A percentile compares a stretch with the other conserved stretches of the same genome.
Evolutionary conservation across 1,140 invertebrate genomes (phyloP).

Genomic region (Cardiocondyla obscurior): DNA sequence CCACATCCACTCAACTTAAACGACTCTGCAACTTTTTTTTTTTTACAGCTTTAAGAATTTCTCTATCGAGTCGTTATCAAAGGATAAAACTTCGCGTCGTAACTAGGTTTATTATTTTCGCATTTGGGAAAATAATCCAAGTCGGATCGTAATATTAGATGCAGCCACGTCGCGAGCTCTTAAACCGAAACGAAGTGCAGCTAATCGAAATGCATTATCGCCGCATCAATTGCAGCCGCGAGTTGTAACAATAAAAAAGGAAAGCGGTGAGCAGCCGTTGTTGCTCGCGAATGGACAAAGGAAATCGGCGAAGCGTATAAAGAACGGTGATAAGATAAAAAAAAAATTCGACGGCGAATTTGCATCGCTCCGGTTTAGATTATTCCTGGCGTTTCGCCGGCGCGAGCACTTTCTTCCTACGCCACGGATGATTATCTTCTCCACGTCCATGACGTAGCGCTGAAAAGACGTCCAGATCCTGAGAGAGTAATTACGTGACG

Average conservation of each 20-base stretch:
- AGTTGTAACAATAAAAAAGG: slow-evolving; percentile 12
- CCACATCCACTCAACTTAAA: not conserved
- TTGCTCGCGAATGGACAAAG: not conserved
- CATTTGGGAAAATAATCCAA: not conserved
- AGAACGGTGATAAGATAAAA: too few relatives aligned
- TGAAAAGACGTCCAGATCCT: slow-evolving; percentile 8
- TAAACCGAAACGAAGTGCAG: not conserved
- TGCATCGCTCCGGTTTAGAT: slow-evolving; percentile 58
- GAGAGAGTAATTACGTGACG: slow-evolving; percentile 44
- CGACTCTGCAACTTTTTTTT: not conserved
- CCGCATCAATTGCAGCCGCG: not conserved
- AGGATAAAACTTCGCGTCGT: not conserved
- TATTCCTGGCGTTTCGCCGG: slow-evolving; percentile 1
- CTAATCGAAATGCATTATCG: not conserved
- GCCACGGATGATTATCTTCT: slow-evolving; percentile 47
- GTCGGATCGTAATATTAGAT: not conserved
- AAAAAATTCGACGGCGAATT: slow-evolving; percentile 39
- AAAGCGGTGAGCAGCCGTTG: not conserved
- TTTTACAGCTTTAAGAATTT: too few relatives aligned
- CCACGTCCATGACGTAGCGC: not conserved
- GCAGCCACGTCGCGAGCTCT: not conserved
- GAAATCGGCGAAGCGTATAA: not conserved
- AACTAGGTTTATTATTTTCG: not conserved
- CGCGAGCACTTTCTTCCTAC: slow-evolving; percentile 25
- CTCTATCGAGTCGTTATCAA: too few relatives aligned